Percentiles rank a stretch among this genome's conserved stretches.
Conservation (phyloP, 2,113 vertebrate species). For the Cephalopholis sonnerati region DNA sequence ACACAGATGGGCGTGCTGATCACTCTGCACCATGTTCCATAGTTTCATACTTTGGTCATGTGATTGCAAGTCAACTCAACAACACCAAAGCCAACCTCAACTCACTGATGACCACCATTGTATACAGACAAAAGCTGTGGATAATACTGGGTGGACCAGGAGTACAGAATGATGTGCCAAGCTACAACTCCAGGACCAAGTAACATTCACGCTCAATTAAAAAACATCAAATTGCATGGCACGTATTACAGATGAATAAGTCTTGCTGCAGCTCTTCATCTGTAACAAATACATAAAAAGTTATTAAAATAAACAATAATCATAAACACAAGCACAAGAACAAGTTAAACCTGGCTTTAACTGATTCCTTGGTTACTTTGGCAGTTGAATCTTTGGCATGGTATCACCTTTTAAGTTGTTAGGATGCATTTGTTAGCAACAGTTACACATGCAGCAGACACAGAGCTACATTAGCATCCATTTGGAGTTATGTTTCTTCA, state of each 20-base stretch:
- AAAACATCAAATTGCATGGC: no score
- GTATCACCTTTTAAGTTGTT: neutral
- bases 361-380: no score
- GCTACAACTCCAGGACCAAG: neutral
- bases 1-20: neutral
- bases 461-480: neutral
- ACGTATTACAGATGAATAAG: no score
- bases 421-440: no score
- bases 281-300: no score
- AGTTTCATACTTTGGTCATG: neutral
- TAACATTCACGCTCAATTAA: no score
- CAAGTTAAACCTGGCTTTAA: no score
- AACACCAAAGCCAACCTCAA: neutral
- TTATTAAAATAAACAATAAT: no score
- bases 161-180: neutral
- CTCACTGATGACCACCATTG: neutral
- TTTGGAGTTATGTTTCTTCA: neutral
- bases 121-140: neutral
- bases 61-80: neutral
- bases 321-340: no score
- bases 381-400: neutral
- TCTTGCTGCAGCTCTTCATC: no score
- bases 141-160: neutral
- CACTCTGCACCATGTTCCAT: neutral
- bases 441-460: neutral